A percentile compares a stretch with the other conserved stretches of the same genome.
phyloP scores from a whole-genome alignment of 1,140 invertebrate genomes.

The Sarcophaga bullata region DNA sequence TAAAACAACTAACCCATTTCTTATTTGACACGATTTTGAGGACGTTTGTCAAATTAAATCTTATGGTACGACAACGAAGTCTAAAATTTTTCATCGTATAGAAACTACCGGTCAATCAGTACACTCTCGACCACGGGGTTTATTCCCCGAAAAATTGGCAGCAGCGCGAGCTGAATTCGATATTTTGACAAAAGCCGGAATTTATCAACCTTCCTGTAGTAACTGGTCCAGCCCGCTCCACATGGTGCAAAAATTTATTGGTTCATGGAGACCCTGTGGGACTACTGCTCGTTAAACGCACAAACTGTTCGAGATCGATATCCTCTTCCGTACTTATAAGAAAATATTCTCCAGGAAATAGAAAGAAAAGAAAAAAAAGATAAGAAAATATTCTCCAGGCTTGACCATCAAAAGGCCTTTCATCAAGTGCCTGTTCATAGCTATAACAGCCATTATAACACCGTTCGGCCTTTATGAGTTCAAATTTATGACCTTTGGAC shows the following conservation, averaged over 20 bases:
- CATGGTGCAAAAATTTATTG: conserved; percentile 64
- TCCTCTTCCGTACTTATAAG: conserved; percentile 59
- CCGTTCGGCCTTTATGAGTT: conserved; percentile 53
- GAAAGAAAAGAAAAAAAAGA: too few relatives aligned
- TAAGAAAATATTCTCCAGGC: conserved; percentile 62
- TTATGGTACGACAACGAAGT: background rate
- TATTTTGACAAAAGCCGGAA: conserved; percentile 51
- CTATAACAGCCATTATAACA: conserved; percentile 63
- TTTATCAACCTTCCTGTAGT: conserved; percentile 54
- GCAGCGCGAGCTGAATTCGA: conserved; percentile 52
- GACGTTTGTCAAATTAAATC: background rate
- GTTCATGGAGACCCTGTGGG: conserved; percentile 62
- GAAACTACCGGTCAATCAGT: background rate
- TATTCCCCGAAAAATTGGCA: conserved; percentile 42
- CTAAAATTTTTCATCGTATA: background rate
- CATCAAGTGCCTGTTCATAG: conserved; percentile 63
- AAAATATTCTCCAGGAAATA: conserved; percentile 55
- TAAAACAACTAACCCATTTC: background rate
- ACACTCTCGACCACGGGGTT: background rate
- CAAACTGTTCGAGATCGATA: conserved; percentile 49
- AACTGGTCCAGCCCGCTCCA: conserved; percentile 59
- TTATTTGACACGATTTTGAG: background rate
- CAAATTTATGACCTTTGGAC: conserved; percentile 52
- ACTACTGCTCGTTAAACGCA: conserved; percentile 1
- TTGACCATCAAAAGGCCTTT: conserved; percentile 66